Conservation (phyloP, 2,113 vertebrate species). For the Dipodomys ordii region DNA sequence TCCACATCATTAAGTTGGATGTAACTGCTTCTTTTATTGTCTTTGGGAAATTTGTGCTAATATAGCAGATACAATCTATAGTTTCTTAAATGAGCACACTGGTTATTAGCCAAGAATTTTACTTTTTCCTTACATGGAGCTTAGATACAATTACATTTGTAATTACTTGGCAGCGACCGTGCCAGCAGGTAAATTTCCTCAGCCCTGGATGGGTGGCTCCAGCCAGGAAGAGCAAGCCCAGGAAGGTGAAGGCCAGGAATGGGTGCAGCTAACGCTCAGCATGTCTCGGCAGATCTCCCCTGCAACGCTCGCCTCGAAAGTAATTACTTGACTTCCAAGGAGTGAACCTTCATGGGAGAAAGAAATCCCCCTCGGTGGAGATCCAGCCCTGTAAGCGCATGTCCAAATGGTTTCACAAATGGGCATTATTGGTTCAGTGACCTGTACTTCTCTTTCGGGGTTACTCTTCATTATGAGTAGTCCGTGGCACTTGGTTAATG, state of each 20-base stretch:
- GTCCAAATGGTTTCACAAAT: conserved; percentile 61
- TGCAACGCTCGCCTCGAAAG: conserved; percentile 70
- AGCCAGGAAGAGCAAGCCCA: not conserved
- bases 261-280: conserved; percentile 73
- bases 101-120: not conserved
- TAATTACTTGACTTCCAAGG: conserved; percentile 60
- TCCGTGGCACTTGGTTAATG: not conserved
- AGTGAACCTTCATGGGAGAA: conserved; percentile 67
- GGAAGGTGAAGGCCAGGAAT: not conserved
- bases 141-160: not conserved
- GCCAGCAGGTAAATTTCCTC: not conserved
- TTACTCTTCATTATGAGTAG: conserved; percentile 22
- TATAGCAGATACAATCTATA: not conserved
- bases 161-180: not conserved
- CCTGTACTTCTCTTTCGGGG: not conserved
- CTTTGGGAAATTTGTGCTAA: conserved; percentile 16
- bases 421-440: not conserved
- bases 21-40: not conserved
- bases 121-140: not conserved
- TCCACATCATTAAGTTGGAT: not conserved
- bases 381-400: conserved; percentile 62
- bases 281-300: conserved; percentile 74
- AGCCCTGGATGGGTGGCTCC: not conserved
- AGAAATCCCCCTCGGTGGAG: conserved; percentile 38
- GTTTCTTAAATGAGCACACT: conserved; percentile 8